These are phyloP conservation scores for Shinisaurus crocodilurus DNA, from an alignment of 2,113 vertebrate genomes.

Conservation along the genomic window DNA sequence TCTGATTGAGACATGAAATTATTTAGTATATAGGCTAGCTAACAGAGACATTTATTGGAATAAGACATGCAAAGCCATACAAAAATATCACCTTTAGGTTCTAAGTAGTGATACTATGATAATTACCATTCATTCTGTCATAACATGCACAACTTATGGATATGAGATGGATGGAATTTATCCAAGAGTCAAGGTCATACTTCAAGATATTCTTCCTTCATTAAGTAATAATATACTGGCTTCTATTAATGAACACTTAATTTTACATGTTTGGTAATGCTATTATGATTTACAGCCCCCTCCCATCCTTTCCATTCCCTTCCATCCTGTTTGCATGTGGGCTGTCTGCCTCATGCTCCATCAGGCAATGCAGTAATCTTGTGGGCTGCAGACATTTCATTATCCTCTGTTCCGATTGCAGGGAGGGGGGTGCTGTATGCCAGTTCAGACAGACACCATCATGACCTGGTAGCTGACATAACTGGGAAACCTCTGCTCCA, in stretches of 20 bases:
- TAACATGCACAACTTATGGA: neutral
- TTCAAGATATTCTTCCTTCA: neutral
- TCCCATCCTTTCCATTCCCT: neutral
- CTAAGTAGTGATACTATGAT: too few species aligned
- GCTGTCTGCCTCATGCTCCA: neutral
- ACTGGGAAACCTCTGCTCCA: neutral
- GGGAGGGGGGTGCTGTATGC: too few species aligned
- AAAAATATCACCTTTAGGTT: too few species aligned
- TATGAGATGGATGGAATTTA: neutral
- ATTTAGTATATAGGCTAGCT: too few species aligned
- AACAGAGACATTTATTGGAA: too few species aligned
- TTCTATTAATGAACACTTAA: neutral
- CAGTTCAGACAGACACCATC: neutral
- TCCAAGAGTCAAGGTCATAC: neutral
- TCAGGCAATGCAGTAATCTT: neutral
- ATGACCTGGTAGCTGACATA: too few species aligned
- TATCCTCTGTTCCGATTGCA: neutral
- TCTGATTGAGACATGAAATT: neutral
- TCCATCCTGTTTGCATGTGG: too few species aligned
- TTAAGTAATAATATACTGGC: neutral
- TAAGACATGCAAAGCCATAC: too few species aligned
- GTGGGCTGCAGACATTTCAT: too few species aligned
- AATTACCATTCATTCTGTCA: neutral
- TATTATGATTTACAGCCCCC: neutral
- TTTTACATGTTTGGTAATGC: neutral